Percentiles rank a stretch among this genome's conserved stretches.
These are phyloP conservation scores for Pungitius pungitius DNA, from an alignment of 2,113 vertebrate species.

Conservation along the genomic window DNA sequence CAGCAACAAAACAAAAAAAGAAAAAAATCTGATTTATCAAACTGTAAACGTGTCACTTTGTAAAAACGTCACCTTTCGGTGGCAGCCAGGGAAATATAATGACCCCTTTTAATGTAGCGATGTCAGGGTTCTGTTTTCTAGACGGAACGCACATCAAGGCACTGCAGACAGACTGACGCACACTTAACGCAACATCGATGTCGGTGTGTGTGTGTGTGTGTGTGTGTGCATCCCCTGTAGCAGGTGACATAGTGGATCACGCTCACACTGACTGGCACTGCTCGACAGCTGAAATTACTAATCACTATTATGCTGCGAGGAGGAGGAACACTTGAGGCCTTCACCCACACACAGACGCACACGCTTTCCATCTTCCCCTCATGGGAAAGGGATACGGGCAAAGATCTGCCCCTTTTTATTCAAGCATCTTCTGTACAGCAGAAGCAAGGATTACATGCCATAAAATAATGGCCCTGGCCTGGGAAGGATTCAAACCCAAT, in stretches of 20 bases:
- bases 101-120: slow-evolving; percentile 82
- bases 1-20: slow-evolving; percentile 61
- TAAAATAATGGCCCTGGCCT: slow-evolving; percentile 21
- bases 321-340: slow-evolving; percentile 52
- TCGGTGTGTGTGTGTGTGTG: slow-evolving; percentile 18
- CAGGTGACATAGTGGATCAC: slow-evolving; percentile 69
- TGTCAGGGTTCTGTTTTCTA: slow-evolving; percentile 77
- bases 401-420: slow-evolving; percentile 10
- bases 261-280: slow-evolving; percentile 42
- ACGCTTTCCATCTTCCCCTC: slow-evolving; percentile 5
- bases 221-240: slow-evolving; percentile 29
- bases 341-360: slow-evolving; percentile 25
- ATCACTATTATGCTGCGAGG: slow-evolving; percentile 59
- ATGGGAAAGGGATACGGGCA: slow-evolving; percentile 43
- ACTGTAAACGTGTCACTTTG: slow-evolving; percentile 86
- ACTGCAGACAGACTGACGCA: slow-evolving; percentile 56
- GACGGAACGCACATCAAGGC: slow-evolving; percentile 74
- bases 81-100: slow-evolving; percentile 82
- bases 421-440: slow-evolving; percentile 20
- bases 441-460: slow-evolving; percentile 21
- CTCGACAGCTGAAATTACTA: slow-evolving; percentile 70
- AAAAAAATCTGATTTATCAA: slow-evolving; percentile 81
- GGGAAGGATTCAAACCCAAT: slow-evolving; percentile 13
- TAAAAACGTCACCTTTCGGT: slow-evolving; percentile 81
- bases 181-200: slow-evolving; percentile 54